Base-by-base conservation (phyloP, 2,888 invertebrate species). In the Osmoderma eremita region DNA sequence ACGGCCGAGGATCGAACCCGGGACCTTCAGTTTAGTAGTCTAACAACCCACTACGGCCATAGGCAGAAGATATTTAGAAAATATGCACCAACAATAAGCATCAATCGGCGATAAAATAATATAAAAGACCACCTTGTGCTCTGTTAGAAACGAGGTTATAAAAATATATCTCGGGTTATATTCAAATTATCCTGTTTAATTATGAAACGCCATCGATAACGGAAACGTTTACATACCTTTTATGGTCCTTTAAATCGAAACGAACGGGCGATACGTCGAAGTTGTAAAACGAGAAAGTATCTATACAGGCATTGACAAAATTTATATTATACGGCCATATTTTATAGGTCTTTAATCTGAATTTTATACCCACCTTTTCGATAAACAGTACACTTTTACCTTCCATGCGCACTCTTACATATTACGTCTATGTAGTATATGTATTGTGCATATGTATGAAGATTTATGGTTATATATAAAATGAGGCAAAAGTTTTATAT, bases 331-430 rank as follows among this genome's bases (percentile, higher is more conserved):
- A 54, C 41, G 18, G 41, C 36, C 65, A 54, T 48, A 65, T 56
- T 65, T 65, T 42, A 54, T 48, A 36, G 65, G 36, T 49, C 54
- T 54, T 65, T 65, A 65, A 65, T 65, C 65, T 38, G 65, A 38
- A 54, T 45, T 65, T 65, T 65, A 65, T 65, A 48, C 36, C 45
- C 13, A 54, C 56, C 10, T 56, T 56, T 65, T 54, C 56, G 54
- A 65, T 65, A 65, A 65, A 65, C 65, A 65, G 54, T 20, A 54
- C 22, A 54, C 54, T 54, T 65, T 54, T 65, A 54, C 30, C 15
- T 18, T 38, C 45, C 45, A 62, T 62, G 12, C 15, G 17, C 17
- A 62, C 15, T 17, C n/a, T 24, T 17, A 61, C 61, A 45, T 61
- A 51, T 30, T 10, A 12, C 12, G 30, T 45, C 3, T 17, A 10